Conservation (phyloP, 2,113 vertebrate genomes). For the Sapayoa aenigma region DNA sequence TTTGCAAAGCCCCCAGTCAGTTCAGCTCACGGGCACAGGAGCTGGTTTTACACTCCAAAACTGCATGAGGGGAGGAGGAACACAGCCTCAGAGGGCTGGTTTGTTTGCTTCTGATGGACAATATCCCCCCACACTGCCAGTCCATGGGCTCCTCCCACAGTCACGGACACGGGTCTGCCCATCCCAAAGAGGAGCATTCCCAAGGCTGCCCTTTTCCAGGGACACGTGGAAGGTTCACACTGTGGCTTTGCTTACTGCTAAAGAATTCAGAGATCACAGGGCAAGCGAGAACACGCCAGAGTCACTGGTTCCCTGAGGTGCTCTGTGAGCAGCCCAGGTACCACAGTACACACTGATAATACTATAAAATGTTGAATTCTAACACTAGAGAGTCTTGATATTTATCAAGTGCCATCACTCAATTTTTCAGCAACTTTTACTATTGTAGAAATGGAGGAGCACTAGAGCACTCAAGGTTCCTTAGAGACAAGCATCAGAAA, state of each 20-base stretch:
- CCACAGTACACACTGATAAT: not conserved
- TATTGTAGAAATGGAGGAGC: not conserved
- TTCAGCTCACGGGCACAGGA: not conserved
- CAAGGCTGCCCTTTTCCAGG: not conserved
- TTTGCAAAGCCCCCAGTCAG: not conserved
- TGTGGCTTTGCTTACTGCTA: not conserved
- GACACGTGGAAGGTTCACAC: not conserved
- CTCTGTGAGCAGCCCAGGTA: not conserved
- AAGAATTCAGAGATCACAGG: not conserved
- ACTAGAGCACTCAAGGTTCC: not conserved
- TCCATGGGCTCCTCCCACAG: fast-evolving
- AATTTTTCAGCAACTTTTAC: not conserved
- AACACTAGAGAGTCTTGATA: not conserved
- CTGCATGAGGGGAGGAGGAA: not conserved
- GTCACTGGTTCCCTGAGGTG: not conserved
- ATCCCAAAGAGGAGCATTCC: not conserved
- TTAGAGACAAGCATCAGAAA: not conserved
- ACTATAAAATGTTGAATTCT: not conserved
- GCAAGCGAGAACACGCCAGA: not conserved
- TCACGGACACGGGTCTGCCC: not conserved
- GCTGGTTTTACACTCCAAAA: not conserved
- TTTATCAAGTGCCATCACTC: not conserved
- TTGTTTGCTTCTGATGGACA: not conserved
- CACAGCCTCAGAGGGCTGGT: not conserved
- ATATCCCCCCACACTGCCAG: not conserved